These are phyloP conservation scores for Halcyon malimbica DNA, from an alignment of 2,113 vertebrate genomes.

Conservation along the genomic window DNA sequence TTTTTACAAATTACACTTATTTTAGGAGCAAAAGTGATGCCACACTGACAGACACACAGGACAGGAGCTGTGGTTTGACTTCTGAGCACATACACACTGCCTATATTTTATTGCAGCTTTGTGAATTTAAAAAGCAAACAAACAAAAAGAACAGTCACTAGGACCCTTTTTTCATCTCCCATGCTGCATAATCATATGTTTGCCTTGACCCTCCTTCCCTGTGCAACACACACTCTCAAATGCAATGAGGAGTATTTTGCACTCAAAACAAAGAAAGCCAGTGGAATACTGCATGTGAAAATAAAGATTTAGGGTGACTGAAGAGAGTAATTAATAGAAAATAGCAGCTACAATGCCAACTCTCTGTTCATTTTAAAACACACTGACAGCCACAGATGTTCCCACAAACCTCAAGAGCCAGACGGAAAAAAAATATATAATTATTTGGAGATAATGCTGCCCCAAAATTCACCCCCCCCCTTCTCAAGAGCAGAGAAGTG, in stretches of 20 bases:
- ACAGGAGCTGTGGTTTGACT: neutral
- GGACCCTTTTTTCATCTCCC: neutral
- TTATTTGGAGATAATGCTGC: neutral
- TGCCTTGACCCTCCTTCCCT: neutral
- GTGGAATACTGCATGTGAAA: neutral
- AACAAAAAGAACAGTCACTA: neutral
- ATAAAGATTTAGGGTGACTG: neutral
- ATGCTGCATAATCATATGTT: neutral
- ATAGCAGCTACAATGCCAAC: neutral
- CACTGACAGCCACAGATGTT: neutral
- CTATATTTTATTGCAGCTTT: neutral
- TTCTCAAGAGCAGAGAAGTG: neutral
- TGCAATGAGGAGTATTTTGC: neutral
- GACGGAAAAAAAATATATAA: neutral
- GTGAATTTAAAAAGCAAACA: no score
- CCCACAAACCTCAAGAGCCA: neutral
- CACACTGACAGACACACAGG: neutral
- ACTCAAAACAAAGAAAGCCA: neutral
- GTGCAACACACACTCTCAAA: neutral
- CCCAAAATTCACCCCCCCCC: neutral
- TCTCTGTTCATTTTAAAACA: neutral
- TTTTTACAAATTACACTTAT: neutral
- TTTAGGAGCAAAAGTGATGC: neutral
- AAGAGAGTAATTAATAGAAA: neutral
- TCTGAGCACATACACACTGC: neutral